Conservation (phyloP, 2,113 vertebrate genomes). For the Serinus canaria region DNA sequence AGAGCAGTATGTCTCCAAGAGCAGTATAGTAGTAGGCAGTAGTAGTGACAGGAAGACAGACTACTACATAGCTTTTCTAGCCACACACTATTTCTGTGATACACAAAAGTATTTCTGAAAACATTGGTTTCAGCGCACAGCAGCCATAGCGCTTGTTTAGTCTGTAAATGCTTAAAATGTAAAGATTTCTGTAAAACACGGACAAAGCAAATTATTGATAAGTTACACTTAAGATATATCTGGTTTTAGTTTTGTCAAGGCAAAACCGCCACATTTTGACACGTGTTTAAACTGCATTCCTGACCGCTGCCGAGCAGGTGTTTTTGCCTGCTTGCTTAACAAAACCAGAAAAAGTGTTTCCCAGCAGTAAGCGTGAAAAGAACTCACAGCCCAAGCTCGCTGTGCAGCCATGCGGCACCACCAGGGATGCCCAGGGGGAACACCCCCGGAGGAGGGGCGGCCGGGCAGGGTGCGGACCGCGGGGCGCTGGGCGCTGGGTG, state of each 20-base stretch:
- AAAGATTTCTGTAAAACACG: not conserved
- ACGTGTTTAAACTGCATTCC: not conserved
- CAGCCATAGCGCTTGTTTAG: fast-evolving
- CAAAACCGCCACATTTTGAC: not conserved
- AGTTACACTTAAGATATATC: fast-evolving
- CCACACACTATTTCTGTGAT: not conserved
- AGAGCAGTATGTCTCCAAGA: not conserved
- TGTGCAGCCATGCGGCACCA: fast-evolving
- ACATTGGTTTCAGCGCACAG: not conserved
- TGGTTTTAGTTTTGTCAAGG: not conserved
- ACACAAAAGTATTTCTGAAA: not conserved
- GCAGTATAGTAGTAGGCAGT: not conserved
- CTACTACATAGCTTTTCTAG: not conserved
- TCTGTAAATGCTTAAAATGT: not conserved
- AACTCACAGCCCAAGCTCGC: fast-evolving
- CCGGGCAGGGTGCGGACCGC: fast-evolving
- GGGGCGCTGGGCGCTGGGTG: fast-evolving
- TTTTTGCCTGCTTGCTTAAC: not conserved
- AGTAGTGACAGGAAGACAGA: not conserved
- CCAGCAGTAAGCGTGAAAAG: fast-evolving
- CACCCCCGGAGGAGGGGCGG: fast-evolving
- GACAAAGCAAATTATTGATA: not conserved
- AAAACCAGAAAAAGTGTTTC: not conserved
- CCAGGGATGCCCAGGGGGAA: not conserved
- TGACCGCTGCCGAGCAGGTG: not conserved